Evolutionary conservation across 37 sponge, comb jelly and placozoan species (phyloP).

Genomic region (Hexactinellida sp.): DNA sequence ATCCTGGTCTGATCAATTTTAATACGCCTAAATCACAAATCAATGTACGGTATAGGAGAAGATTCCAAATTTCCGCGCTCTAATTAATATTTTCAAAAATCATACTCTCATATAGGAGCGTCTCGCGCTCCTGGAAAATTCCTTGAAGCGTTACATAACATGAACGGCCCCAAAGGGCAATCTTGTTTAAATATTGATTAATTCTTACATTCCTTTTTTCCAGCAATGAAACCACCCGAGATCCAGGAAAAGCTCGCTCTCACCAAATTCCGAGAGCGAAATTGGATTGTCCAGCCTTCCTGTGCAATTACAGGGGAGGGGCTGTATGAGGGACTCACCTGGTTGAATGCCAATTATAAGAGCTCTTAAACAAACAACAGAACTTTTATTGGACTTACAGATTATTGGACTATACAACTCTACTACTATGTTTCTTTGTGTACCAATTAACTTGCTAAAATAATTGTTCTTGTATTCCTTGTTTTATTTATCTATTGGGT

Average conservation of each 20-base stretch:
- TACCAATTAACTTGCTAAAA: neutral
- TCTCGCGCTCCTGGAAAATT: too few species aligned
- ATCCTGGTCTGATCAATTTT: too few species aligned
- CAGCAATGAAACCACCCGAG: conserved; percentile 94
- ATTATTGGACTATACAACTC: neutral
- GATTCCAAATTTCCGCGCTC: too few species aligned
- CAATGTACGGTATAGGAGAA: too few species aligned
- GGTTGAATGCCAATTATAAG: conserved; percentile 91
- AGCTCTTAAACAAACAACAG: conserved; percentile 21
- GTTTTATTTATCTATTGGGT: neutral
- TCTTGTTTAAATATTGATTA: too few species aligned
- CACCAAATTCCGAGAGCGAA: conserved; percentile 71
- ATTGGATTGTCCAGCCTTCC: conserved; percentile 97
- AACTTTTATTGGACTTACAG: conserved; percentile 15
- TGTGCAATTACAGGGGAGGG: conserved; percentile 90
- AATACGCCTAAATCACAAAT: too few species aligned
- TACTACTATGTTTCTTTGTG: neutral
- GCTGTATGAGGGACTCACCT: conserved; percentile 86
- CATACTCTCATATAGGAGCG: too few species aligned
- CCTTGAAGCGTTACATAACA: too few species aligned
- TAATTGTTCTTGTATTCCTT: neutral
- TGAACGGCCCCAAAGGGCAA: too few species aligned
- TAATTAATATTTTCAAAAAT: too few species aligned
- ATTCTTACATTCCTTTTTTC: neutral
- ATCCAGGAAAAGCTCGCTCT: conserved; percentile 78